Percentiles rank a stretch among this genome's conserved stretches.
Conservation (phyloP, 2,113 vertebrate genomes). For the Entomyzon cyanotis region DNA sequence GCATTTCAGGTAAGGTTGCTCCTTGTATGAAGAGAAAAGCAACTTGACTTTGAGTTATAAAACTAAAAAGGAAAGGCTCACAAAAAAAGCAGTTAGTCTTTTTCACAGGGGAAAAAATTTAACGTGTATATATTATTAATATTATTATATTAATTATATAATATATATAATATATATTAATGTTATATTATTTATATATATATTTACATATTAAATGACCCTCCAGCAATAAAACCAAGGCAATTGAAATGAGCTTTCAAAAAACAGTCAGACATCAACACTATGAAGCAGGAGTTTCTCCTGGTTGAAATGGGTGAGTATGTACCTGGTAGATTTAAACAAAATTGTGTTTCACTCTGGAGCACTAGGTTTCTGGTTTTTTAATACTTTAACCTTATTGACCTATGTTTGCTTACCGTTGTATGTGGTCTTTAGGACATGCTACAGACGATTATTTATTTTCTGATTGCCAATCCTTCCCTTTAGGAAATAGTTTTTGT, state of each 20-base stretch:
- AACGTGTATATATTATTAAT: too few species aligned
- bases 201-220: not conserved
- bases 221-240: not conserved
- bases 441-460: not conserved
- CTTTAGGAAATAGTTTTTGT: not conserved
- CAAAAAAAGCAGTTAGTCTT: not conserved
- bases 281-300: not conserved
- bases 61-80: not conserved
- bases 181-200: too few species aligned
- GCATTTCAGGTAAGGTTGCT: not conserved
- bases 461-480: not conserved
- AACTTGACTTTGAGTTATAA: not conserved
- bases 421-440: not conserved
- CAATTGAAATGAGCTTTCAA: not conserved
- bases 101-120: not conserved
- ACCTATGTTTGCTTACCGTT: not conserved
- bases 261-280: not conserved
- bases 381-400: not conserved
- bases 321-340: not conserved
- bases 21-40: not conserved
- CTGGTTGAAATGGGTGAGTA: not conserved
- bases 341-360: not conserved
- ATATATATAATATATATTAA: too few species aligned
- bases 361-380: not conserved
- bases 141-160: too few species aligned